Evolutionary conservation across 2,888 invertebrate species (phyloP).

Genomic region (Netelia inedita): DNA sequence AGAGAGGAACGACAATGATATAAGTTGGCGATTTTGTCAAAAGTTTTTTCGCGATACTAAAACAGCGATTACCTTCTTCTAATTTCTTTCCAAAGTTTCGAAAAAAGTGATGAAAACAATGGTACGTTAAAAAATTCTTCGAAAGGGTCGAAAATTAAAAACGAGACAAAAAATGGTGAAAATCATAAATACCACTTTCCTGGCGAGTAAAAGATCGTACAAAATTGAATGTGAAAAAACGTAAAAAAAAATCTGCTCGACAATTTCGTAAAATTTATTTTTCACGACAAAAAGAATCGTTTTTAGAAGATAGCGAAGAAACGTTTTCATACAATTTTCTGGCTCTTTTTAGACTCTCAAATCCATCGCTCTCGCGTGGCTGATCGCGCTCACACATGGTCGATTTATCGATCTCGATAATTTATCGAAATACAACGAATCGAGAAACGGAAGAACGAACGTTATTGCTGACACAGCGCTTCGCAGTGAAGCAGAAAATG

Average conservation of each 20-base stretch:
- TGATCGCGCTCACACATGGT: conserved; percentile 41
- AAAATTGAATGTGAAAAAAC: too few relatives aligned
- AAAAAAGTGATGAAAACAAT: conserved; percentile 13
- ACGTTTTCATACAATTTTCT: neutral
- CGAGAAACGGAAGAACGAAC: neutral
- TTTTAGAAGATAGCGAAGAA: neutral
- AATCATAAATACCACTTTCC: neutral
- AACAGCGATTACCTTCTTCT: neutral
- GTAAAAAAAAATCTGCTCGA: too few relatives aligned
- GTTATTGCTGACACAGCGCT: neutral
- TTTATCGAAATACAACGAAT: neutral
- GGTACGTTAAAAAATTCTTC: neutral
- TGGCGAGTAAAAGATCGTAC: too few relatives aligned
- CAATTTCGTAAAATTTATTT: too few relatives aligned
- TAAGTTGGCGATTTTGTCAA: conserved; percentile 1
- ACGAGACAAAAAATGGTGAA: neutral
- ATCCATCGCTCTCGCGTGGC: conserved; percentile 46
- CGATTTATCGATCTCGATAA: conserved; percentile 50
- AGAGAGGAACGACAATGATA: conserved; percentile 45
- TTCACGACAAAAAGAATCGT: too few relatives aligned
- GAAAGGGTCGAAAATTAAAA: neutral
- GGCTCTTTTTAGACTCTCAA: conserved; percentile 30
- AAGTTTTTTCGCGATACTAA: neutral
- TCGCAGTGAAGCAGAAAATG: neutral
- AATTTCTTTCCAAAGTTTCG: neutral